These are phyloP conservation scores for Xerus inauris DNA, from an alignment of 2,113 vertebrate genomes.

Conservation along the genomic window DNA sequence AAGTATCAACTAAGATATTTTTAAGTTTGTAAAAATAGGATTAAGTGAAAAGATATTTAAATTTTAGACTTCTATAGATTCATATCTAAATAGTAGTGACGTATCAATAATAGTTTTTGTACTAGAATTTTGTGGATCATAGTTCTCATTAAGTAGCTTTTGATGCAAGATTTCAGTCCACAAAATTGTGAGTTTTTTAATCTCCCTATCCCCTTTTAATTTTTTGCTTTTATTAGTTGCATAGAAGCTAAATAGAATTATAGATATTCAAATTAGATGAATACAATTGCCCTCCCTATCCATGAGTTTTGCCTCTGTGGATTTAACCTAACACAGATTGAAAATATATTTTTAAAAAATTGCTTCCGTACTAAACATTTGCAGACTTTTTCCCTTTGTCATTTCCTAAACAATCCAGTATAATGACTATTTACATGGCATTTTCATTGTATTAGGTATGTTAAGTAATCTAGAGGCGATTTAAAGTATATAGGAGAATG, in stretches of 20 bases:
- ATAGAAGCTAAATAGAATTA: background rate
- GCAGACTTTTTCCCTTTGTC: background rate
- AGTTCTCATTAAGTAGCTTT: slow-evolving; percentile 18
- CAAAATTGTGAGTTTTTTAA: slow-evolving; percentile 8
- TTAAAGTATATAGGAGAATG: background rate
- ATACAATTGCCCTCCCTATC: background rate
- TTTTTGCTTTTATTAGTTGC: slow-evolving; percentile 54
- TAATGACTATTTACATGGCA: background rate
- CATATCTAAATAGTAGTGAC: background rate
- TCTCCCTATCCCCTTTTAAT: background rate
- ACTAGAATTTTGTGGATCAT: slow-evolving; percentile 12
- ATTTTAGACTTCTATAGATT: slow-evolving; percentile 5
- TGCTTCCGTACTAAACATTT: background rate
- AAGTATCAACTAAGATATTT: slow-evolving; percentile 38
- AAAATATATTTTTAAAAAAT: background rate
- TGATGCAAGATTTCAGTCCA: background rate
- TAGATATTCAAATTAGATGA: slow-evolving; percentile 6
- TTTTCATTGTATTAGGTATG: background rate
- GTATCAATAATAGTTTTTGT: slow-evolving; percentile 24
- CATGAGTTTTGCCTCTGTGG: background rate
- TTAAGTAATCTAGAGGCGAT: background rate
- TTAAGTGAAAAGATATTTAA: slow-evolving; percentile 38
- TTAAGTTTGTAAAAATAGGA: slow-evolving; percentile 51
- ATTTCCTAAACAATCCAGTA: background rate
- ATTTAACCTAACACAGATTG: background rate